Evolutionary conservation across 1,140 invertebrate genomes (phyloP), one percentile per base, ranked within the genome.

Genomic region (Lucilia sericata): DNA sequence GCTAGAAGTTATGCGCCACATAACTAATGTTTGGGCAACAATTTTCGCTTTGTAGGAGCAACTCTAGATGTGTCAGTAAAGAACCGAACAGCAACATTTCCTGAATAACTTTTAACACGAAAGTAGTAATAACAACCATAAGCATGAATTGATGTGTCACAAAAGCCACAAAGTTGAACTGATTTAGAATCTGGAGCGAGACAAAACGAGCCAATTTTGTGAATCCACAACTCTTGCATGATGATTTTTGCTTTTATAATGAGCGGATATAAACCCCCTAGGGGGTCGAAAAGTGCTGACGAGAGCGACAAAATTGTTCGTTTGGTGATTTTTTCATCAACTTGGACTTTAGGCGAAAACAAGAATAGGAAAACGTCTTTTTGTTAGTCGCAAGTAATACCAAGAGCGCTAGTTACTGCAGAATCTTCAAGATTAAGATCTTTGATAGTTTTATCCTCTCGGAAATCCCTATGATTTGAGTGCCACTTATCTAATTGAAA

Each of bases 51-150:
- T 5, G 83, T 36, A n/a, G n/a, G n/a, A 19, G 76, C 76, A 14
- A 84, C 76, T 19, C 65, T 70, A 65, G 80, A 84, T 42, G 82
- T 84, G 5, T 80, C 81, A 9, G 14, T 74, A 5, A 84, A 60
- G 34, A 84, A 25, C 0, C 25, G 30, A 47, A 82, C 80, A 25
- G 12, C 12, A 49, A 84, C 14, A 14, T 74, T 75, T 0, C 70
- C 65, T n/a, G 17, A 7, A 14, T 10, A 30, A 84, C 60, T n/a
- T 30, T 42, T 13, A 65, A 74, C 21, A 10, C 80, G 60, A 86
- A 84, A 85, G 36, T 76, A 84, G 2, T 75, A n/a, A 30, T 51
- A 65, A 10, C 83, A 84, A n/a, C 81, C 81, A 75, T 84, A 76
- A 13, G 60, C 70, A 30, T 21, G 70, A 30, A 83, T 76, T 36